Evolutionary conservation across 1,140 invertebrate genomes (phyloP).

Genomic region (Drosophila tristis): DNA sequence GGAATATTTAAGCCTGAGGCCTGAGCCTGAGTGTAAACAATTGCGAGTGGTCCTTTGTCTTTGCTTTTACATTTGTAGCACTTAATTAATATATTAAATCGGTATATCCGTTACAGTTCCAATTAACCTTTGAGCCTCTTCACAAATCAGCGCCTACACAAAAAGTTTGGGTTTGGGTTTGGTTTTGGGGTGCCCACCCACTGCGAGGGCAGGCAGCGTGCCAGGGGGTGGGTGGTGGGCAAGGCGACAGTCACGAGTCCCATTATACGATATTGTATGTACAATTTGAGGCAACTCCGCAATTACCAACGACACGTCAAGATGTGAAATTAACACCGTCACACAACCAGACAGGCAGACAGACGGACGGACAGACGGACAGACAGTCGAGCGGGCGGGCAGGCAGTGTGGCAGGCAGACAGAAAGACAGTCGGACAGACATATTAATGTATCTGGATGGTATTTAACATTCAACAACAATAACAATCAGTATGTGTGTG

Average conservation of each 20-base stretch:
- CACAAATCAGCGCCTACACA: slow-evolving; percentile 72
- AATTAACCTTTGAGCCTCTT: slow-evolving; percentile 79
- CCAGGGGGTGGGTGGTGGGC: slow-evolving; percentile 3
- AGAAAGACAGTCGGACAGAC: slow-evolving; percentile 44
- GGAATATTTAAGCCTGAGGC: slow-evolving; percentile 1
- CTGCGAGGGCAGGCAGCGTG: not conserved
- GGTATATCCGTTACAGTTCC: slow-evolving; percentile 74
- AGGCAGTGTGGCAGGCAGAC: slow-evolving; percentile 45
- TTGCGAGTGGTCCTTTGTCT: slow-evolving; percentile 23
- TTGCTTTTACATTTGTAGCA: slow-evolving; percentile 58
- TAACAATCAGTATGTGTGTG: slow-evolving; percentile 58
- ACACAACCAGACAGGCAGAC: slow-evolving; percentile 61
- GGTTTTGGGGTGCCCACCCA: not conserved
- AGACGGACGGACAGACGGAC: slow-evolving; percentile 3
- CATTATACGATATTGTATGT: slow-evolving; percentile 64
- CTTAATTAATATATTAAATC: slow-evolving; percentile 80
- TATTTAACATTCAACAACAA: slow-evolving; percentile 83
- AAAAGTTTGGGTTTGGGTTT: slow-evolving; percentile 48
- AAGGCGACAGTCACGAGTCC: slow-evolving; percentile 64
- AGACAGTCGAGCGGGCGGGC: not conserved
- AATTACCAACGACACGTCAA: slow-evolving; percentile 83
- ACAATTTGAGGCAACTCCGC: slow-evolving; percentile 77
- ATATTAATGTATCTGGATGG: slow-evolving; percentile 81
- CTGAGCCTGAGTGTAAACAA: slow-evolving; percentile 22
- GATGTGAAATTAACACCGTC: slow-evolving; percentile 83